Evolutionary conservation across 92 coral and sea anemone species (phyloP).

Genomic region (Montipora capitata): DNA sequence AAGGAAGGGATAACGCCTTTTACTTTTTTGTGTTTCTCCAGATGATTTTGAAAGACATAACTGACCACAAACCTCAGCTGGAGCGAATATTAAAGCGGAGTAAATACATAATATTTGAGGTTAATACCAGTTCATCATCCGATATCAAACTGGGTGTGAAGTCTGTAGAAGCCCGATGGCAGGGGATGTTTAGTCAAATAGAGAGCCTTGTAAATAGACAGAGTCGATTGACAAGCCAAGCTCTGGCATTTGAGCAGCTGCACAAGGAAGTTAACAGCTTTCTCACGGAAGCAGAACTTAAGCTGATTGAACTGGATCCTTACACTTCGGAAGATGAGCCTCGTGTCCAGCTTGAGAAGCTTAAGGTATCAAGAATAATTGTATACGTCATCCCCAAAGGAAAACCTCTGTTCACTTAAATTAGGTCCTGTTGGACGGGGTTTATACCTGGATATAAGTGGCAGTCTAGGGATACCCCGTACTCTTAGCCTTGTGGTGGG

Average conservation of each 20-base stretch:
- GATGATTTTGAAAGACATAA: slow-evolving; percentile 87
- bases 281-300: slow-evolving; percentile 92
- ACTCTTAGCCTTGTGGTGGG: too few species aligned
- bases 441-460: too few species aligned
- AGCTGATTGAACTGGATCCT: slow-evolving; percentile 93
- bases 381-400: too few species aligned
- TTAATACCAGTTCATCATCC: slow-evolving; percentile 59
- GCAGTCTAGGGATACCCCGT: too few species aligned
- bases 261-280: slow-evolving; percentile 87
- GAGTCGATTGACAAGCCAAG: slow-evolving; percentile 74
- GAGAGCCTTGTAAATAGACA: slow-evolving; percentile 82
- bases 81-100: slow-evolving; percentile 93
- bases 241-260: slow-evolving; percentile 87
- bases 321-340: slow-evolving; percentile 84
- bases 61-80: slow-evolving; percentile 85
- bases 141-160: slow-evolving; percentile 84
- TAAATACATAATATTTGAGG: slow-evolving; percentile 82
- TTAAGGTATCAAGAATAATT: slow-evolving; percentile 75
- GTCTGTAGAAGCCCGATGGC: slow-evolving; percentile 88
- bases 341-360: slow-evolving; percentile 86
- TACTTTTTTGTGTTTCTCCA: not conserved
- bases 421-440: too few species aligned
- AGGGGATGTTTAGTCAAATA: slow-evolving; percentile 66
- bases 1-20: not conserved
- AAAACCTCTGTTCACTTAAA: too few species aligned